These are phyloP conservation scores for Margaritifera margaritifera DNA, from an alignment of 2,888 invertebrate species.

Conservation along the genomic window DNA sequence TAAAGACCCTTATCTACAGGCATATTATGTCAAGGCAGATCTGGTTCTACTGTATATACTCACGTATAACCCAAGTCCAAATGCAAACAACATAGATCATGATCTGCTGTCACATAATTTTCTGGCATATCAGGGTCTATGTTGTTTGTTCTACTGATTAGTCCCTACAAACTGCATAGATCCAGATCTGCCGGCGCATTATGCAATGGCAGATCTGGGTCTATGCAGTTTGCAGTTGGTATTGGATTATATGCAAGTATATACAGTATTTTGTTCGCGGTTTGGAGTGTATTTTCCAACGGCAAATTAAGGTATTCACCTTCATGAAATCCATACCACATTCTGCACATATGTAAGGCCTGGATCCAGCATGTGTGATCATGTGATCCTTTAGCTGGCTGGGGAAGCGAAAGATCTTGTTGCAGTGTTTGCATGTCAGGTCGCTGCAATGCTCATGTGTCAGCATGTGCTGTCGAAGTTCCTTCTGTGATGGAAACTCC, in stretches of 20 bases:
- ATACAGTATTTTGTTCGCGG: too few species aligned
- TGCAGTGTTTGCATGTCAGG: conserved; percentile 63
- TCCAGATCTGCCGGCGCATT: too few species aligned
- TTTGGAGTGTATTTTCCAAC: neutral
- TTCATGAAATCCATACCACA: conserved; percentile 74
- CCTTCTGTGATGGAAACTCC: conserved; percentile 51
- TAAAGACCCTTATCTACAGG: neutral
- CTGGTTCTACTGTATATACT: neutral
- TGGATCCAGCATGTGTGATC: conserved; percentile 67
- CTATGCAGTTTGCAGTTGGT: too few species aligned
- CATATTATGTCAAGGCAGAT: neutral
- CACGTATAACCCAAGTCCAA: too few species aligned
- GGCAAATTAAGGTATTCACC: conserved; percentile 37
- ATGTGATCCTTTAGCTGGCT: conserved; percentile 72
- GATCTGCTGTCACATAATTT: too few species aligned
- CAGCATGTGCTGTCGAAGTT: conserved; percentile 56
- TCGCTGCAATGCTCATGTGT: conserved; percentile 55
- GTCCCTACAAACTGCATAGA: too few species aligned
- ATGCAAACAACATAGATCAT: too few species aligned
- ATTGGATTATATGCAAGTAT: too few species aligned
- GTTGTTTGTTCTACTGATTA: too few species aligned
- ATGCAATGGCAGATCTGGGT: too few species aligned
- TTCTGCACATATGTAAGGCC: conserved; percentile 71
- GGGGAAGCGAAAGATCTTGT: conserved; percentile 68
- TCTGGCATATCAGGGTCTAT: too few species aligned